Conservation (phyloP, 1,140 invertebrate species). For the Globodera rostochiensis region DNA sequence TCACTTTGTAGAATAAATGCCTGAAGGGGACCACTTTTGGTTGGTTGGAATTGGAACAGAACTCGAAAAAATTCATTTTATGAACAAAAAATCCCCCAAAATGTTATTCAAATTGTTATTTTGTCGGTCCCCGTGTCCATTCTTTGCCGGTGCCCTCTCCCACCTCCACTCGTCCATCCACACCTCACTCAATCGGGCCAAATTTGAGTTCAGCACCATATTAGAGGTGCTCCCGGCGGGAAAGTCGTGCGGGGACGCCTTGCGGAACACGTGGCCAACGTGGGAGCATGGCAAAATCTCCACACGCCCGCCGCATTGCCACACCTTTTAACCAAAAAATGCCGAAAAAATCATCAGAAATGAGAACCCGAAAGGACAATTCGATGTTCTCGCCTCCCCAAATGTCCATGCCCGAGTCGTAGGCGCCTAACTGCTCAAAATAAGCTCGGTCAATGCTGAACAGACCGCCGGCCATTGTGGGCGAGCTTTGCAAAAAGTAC, state of each 20-base stretch:
- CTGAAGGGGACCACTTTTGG: background rate
- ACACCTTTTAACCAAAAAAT: constrained; percentile 74
- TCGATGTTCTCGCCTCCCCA: constrained; percentile 81
- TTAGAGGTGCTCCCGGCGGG: constrained; percentile 94
- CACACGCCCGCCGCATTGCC: constrained; percentile 91
- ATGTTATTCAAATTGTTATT: too few relatives aligned
- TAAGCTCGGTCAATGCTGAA: constrained; percentile 69
- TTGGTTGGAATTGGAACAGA: background rate
- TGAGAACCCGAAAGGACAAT: constrained; percentile 78
- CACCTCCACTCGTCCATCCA: constrained; percentile 84
- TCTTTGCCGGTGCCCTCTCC: background rate
- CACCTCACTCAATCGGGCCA: constrained; percentile 90
- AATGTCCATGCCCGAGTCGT: constrained; percentile 66
- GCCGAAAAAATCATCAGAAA: constrained; percentile 42
- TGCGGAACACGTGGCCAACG: constrained; percentile 94
- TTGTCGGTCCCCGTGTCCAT: background rate
- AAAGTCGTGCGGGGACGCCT: constrained; percentile 97
- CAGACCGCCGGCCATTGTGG: constrained; percentile 88
- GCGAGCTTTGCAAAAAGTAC: constrained; percentile 71
- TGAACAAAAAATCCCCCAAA: too few relatives aligned
- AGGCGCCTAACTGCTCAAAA: constrained; percentile 81
- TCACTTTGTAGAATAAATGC: constrained; percentile 97
- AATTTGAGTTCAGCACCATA: constrained; percentile 96
- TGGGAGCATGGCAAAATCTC: constrained; percentile 88
- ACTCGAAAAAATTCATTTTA: too few relatives aligned